These are phyloP conservation scores for Dicerorhinus sumatrensis DNA, from an alignment of 2,113 vertebrate species.

Conservation along the genomic window DNA sequence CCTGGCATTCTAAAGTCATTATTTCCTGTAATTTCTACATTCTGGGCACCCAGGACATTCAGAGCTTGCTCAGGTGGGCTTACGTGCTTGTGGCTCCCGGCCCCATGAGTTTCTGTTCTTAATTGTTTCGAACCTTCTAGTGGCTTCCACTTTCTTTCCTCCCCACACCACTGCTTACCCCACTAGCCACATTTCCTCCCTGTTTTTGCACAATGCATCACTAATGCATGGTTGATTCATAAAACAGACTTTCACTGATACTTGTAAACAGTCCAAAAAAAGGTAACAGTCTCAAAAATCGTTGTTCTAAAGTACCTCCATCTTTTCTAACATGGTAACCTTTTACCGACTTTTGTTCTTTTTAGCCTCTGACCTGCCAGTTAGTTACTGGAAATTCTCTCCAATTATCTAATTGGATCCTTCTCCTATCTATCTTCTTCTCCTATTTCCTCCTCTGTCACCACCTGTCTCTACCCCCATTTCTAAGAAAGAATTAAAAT, in stretches of 20 bases:
- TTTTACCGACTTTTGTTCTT: background rate
- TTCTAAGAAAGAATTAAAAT: conserved; percentile 21
- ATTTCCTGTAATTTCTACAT: background rate
- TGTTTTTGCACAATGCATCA: background rate
- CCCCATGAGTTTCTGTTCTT: background rate
- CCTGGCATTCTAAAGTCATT: background rate
- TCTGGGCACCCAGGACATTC: background rate
- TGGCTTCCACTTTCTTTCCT: background rate
- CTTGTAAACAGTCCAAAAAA: background rate
- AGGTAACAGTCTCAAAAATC: background rate
- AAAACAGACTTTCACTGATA: background rate
- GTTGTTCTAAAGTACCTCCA: background rate
- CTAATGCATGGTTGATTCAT: background rate
- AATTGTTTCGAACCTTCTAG: background rate
- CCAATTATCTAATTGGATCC: background rate
- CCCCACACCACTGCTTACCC: too few relatives aligned
- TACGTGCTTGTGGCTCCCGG: background rate
- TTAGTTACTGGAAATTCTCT: background rate
- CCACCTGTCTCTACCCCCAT: background rate
- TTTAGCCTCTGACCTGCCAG: background rate
- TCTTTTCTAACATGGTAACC: background rate
- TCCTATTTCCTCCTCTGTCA: background rate
- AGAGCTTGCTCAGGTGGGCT: background rate
- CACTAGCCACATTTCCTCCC: background rate
- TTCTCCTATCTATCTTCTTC: background rate